These are phyloP conservation scores for Drosophila subsilvestris DNA, from an alignment of 2,888 invertebrate species.

Conservation along the genomic window DNA sequence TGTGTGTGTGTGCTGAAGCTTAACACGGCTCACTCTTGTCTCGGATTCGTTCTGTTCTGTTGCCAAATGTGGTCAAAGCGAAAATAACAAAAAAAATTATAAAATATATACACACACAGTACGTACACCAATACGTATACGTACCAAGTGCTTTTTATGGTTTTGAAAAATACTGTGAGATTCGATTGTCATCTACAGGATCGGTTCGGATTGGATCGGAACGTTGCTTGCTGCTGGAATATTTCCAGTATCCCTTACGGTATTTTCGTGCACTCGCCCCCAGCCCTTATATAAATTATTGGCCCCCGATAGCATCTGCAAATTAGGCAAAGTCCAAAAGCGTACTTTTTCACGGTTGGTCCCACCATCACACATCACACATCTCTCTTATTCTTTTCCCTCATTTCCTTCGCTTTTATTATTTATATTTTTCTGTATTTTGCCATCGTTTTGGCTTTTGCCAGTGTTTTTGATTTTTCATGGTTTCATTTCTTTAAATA, in stretches of 20 bases:
- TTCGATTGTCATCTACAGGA: slow-evolving; percentile 40
- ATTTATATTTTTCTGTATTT: slow-evolving; percentile 64
- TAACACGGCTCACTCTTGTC: slow-evolving; percentile 51
- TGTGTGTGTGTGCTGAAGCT: slow-evolving; percentile 43
- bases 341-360: slow-evolving; percentile 11
- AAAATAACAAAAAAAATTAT: slow-evolving; percentile 59
- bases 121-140: slow-evolving; percentile 37
- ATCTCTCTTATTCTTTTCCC: slow-evolving; percentile 12
- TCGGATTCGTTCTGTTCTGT: slow-evolving; percentile 56
- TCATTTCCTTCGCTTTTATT: slow-evolving; percentile 50
- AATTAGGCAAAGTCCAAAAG: slow-evolving; percentile 54
- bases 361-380: background rate
- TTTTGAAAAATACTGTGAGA: slow-evolving; percentile 45
- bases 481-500: slow-evolving; percentile 84
- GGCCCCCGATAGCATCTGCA: slow-evolving; percentile 37
- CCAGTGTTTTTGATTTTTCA: slow-evolving; percentile 76
- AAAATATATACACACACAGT: slow-evolving; percentile 10
- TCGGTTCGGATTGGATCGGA: slow-evolving; percentile 3
- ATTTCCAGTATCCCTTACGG: background rate
- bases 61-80: slow-evolving; percentile 82
- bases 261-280: background rate
- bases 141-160: slow-evolving; percentile 75
- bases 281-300: slow-evolving; percentile 18
- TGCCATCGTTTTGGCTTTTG: slow-evolving; percentile 65
- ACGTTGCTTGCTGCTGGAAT: slow-evolving; percentile 4